Evolutionary conservation across 2,113 vertebrate genomes (phyloP), one percentile per base, ranked within the genome.

Genomic region (Eptesicus fuscus): DNA sequence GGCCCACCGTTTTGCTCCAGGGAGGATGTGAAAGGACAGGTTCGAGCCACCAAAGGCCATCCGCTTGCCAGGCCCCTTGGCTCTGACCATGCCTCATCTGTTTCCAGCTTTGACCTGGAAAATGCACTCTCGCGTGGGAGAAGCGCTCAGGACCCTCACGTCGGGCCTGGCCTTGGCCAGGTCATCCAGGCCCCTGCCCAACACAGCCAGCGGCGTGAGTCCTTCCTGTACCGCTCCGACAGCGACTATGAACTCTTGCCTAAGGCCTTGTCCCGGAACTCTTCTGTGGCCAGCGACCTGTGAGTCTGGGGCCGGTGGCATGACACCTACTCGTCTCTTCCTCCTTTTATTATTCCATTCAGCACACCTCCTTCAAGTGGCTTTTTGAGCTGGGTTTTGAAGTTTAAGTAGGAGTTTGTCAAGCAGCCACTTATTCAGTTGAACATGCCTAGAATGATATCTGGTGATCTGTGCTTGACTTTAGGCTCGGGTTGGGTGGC

Each of bases 141-240:
- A 87, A 98, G 98, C 2, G 67, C 97, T 9, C 97, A 99, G 98
- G 99, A 99, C 74, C 93, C 98, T 73, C 99, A 99, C 97, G 96
- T 98, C 61, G 99, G 98, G 95, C 98, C 99, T 0, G 98, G 99
- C 0, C 98, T 99, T 0, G 98, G 99, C 73, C 98, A 99, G 88
- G 98, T 99, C 37, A 84, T 98, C 12, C 99, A 99, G 53, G 98
- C 99, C 49, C 98, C 98, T 96, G 98, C 98, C 85, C 97, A 98
- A 5, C 99, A 99, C 35, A 98, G 98, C 95, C 99, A 99, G 97
- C 98, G 99, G 69, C 98, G 99, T 0, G 99, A 99, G 97, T 99
- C 99, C 93, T 99, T 99, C 98, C 99, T 99, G 3, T 99, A 99
- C 98, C 99, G 99, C 90, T 99, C 99, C 0, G 99, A 99, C 98